These are phyloP conservation scores for Nomada fabriciana DNA, from an alignment of 2,888 invertebrate species.

Conservation along the genomic window DNA sequence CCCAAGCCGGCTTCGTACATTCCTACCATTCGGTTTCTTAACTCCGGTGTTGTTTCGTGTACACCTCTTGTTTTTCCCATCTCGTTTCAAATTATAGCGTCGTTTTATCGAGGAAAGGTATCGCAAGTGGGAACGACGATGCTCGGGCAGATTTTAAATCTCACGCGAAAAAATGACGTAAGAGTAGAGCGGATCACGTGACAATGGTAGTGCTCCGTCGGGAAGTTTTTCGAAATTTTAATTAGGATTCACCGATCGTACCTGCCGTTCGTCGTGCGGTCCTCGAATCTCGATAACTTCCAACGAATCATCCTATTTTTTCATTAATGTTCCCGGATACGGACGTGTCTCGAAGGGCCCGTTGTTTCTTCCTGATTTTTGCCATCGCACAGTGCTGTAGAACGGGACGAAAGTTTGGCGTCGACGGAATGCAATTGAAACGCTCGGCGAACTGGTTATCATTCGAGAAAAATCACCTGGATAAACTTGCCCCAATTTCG, in stretches of 20 bases:
- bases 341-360: conserved; percentile 4
- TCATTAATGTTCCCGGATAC: not conserved
- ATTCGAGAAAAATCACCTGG: conserved; percentile 20
- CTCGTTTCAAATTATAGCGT: conserved; percentile 35
- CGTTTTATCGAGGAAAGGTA: not conserved
- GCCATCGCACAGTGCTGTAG: conserved; percentile 60
- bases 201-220: conserved; percentile 68
- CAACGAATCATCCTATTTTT: conserved; percentile 18
- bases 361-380: conserved; percentile 52
- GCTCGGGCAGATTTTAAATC: conserved; percentile 67
- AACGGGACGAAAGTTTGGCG: conserved; percentile 52
- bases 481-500: not conserved
- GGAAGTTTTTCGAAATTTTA: conserved; percentile 61
- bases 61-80: conserved; percentile 83
- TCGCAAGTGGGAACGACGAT: not conserved
- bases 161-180: conserved; percentile 72
- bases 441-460: conserved; percentile 30
- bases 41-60: conserved; percentile 83
- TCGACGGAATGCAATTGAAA: conserved; percentile 60
- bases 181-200: conserved; percentile 73
- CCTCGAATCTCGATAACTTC: conserved; percentile 6
- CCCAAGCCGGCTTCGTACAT: conserved; percentile 83
- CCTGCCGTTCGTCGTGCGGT: conserved; percentile 30
- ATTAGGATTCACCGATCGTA: conserved; percentile 40
- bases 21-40: conserved; percentile 83